These are phyloP conservation scores for Seladonia tumulorum DNA, from an alignment of 2,888 invertebrate species.

Conservation along the genomic window DNA sequence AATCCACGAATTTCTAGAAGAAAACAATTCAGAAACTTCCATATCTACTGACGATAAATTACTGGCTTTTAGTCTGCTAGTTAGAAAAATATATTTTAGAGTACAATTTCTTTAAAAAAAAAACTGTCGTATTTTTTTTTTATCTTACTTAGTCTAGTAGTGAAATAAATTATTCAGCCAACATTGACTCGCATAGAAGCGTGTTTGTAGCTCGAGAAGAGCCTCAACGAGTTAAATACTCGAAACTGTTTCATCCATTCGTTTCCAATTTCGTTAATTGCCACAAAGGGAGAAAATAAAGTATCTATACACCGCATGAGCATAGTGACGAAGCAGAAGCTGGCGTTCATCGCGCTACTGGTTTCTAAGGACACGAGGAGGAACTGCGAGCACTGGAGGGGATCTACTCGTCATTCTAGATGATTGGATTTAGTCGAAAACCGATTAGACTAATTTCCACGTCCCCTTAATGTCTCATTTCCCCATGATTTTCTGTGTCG, in stretches of 20 bases:
- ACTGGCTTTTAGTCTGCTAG: too few species aligned
- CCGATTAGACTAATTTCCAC: constrained; percentile 7
- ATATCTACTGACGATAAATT: too few species aligned
- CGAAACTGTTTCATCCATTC: neutral
- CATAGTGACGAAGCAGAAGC: constrained; percentile 78
- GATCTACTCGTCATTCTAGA: constrained; percentile 20
- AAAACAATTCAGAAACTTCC: too few species aligned
- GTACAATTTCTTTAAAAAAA: too few species aligned
- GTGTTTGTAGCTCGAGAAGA: neutral
- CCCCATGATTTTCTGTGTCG: neutral
- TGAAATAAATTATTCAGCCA: neutral
- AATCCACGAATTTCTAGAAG: neutral
- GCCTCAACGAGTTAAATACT: neutral
- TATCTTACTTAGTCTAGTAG: neutral
- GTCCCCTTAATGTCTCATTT: neutral
- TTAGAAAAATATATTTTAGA: too few species aligned
- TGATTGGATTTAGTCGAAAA: constrained; percentile 22
- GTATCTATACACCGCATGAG: constrained; percentile 52
- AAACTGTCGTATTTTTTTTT: too few species aligned
- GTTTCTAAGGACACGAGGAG: constrained; percentile 44
- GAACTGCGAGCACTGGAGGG: neutral
- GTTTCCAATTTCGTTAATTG: neutral
- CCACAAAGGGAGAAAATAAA: constrained; percentile 79
- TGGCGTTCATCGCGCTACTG: constrained; percentile 39
- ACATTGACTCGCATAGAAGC: neutral